These are phyloP conservation scores for Drosophila kanekoi DNA, from an alignment of 2,888 invertebrate species.

Conservation along the genomic window DNA sequence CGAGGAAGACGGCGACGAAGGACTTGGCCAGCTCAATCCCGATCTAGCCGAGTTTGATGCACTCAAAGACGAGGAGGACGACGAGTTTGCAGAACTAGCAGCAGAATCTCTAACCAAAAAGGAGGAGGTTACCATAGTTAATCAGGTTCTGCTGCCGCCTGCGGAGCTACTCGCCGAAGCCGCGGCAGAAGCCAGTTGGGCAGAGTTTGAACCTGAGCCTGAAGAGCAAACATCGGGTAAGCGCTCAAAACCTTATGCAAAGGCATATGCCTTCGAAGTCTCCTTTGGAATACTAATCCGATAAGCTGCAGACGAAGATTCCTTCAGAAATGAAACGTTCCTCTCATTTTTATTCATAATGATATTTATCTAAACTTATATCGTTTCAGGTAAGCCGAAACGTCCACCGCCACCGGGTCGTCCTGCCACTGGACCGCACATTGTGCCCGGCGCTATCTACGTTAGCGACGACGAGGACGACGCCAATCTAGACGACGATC, in stretches of 20 bases:
- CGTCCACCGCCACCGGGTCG: conserved; percentile 84
- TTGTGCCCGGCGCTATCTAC: conserved; percentile 78
- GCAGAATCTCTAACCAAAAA: conserved; percentile 90
- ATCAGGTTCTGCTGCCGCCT: conserved; percentile 83
- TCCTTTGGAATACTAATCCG: not conserved
- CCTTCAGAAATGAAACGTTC: no score
- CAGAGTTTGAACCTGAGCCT: conserved; percentile 87
- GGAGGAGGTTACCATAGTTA: conserved; percentile 85
- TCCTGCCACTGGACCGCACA: conserved; percentile 81
- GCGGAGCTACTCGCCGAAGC: conserved; percentile 86
- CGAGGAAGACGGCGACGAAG: conserved; percentile 46
- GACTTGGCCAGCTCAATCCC: conserved; percentile 57
- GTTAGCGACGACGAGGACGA: conserved; percentile 87
- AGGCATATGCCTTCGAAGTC: not conserved
- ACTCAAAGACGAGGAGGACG: conserved; percentile 88
- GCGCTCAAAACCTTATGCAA: not conserved
- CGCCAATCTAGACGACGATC: conserved; percentile 87
- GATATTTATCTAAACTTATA: not conserved
- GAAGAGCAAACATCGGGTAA: conserved; percentile 54
- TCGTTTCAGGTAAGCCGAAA: conserved; percentile 77
- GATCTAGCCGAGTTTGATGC: conserved; percentile 87
- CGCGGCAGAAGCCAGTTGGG: conserved; percentile 87
- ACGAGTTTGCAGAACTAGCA: conserved; percentile 92
- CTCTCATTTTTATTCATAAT: no score
- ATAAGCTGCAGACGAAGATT: not conserved